Evolutionary conservation across 2,113 vertebrate genomes (phyloP), one percentile per base, ranked within the genome.

Genomic region (Diadophis punctatus): DNA sequence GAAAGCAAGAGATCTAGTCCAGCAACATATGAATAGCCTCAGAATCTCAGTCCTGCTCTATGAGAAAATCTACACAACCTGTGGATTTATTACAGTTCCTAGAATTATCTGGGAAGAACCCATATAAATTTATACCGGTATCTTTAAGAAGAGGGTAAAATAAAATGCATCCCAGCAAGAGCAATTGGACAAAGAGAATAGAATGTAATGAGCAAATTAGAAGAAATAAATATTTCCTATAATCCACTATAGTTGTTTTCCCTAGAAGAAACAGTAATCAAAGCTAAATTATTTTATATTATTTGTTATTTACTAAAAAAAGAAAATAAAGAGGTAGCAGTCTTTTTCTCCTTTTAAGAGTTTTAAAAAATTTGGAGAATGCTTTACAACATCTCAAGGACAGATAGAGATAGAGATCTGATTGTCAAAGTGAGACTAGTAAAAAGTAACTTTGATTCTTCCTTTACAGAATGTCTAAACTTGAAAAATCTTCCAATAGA

Each of bases 401-500:
- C 30, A 84, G 20, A 39, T 80, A 27, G 16, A n/a, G 27, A n/a
- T 25, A 43, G 39, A 49, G 16, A 22, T 34, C 49, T 39, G 6
- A 27, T 63, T 52, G 1, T 68, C 60, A 68, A 63, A 52, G 86
- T 51, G 46, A 49, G 23, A 55, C 39, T 25, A 8, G 18, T 84
- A n/a, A 90, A 43, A 22, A 55, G 12, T 25, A 18, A 0, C 2
- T 22, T 51, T 90, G 53, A 25, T 63, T 63, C 80, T 90, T 89
- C 90, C 88, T 63, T 88, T n/a, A 3, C 92, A 98, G 98, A 95
- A 92, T 93, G 56, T 90, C 58, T 93, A 86, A 94, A 85, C 91
- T 93, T n/a, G 86, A 49, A 1, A 92, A 95, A 87, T 89, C 63
- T n/a, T 63, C 90, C 0, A 0, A n/a, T 55, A 18, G 93, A 96